These are phyloP conservation scores for Rhabdomys dilectus DNA, from an alignment of 2,113 vertebrate species.

Conservation along the genomic window DNA sequence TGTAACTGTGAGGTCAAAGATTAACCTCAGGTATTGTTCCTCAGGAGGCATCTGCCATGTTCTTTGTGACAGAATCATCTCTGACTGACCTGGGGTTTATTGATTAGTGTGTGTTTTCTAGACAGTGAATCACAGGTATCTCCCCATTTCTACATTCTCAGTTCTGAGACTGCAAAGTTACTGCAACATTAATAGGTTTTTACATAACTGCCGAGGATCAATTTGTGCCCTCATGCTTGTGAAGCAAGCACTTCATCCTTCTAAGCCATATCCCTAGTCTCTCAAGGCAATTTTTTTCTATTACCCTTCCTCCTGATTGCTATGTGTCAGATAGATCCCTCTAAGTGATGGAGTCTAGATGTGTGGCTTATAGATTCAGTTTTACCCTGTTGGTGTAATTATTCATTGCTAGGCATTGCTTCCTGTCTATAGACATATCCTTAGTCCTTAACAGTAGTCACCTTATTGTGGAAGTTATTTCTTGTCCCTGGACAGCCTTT, in stretches of 20 bases:
- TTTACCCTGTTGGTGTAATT: neutral
- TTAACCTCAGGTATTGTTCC: neutral
- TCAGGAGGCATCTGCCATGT: neutral
- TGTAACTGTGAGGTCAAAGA: neutral
- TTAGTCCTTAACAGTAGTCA: neutral
- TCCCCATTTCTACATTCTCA: neutral
- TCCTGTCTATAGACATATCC: neutral
- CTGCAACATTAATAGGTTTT: neutral
- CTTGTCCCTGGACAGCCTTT: neutral
- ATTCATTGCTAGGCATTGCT: neutral
- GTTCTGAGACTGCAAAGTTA: neutral
- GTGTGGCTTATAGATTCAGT: neutral
- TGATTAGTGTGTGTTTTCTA: neutral
- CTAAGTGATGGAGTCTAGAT: neutral
- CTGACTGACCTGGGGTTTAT: neutral
- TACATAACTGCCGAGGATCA: too few relatives aligned
- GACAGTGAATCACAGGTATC: neutral
- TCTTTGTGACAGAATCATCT: neutral
- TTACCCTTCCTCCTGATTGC: neutral
- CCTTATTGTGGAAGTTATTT: neutral
- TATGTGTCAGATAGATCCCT: rapidly evolving
- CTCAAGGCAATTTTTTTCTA: neutral
- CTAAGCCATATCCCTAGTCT: neutral
- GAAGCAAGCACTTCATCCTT: too few relatives aligned
- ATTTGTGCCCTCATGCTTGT: too few relatives aligned